Evolutionary conservation across 2,888 invertebrate species (phyloP), one percentile per base, ranked within the genome.

Genomic region (Halocaridina rubra): DNA sequence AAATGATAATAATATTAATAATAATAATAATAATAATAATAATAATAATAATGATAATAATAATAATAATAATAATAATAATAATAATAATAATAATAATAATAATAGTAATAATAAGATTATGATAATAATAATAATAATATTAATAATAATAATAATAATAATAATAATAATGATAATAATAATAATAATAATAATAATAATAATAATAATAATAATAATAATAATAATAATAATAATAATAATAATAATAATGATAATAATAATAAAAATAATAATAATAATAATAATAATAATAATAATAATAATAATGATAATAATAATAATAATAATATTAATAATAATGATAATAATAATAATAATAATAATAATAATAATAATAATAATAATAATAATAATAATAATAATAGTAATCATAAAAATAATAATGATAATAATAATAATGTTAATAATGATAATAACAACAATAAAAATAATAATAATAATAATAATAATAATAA

Each of bases 11-110:
- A 39, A 39, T 39, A 61, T 13, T 22, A 61, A 61, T 61, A 22
- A 61, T 19, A 61, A 61, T 61, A 61, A 61, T 19, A 19, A 61
- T 61, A 61, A 61, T 61, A 61, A 22, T 61, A 22, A 22, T 61
- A 22, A 61, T 61, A 61, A 61, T 61, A 61, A 61, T 61, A 61
- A 61, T 61, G n/a, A 61, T 61, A 61, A 22, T 61, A 61, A 61
- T 61, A 61, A 61, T 61, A 61, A 61, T 61, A 61, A 61, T 61
- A 61, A 61, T 61, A 22, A 61, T 61, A 61, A 61, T 61, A 22
- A 61, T 61, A 61, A 61, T 61, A 61, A 61, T 61, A 61, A 61
- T 61, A 61, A 61, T 61, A 61, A 61, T 39, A 72, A 29, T 29
- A 3, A 30, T 30, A 72, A 30, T 30, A 72, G n/a, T 72, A 32